Evolutionary conservation across 2,888 invertebrate species (phyloP).

Genomic region (Xestia ashworthii): DNA sequence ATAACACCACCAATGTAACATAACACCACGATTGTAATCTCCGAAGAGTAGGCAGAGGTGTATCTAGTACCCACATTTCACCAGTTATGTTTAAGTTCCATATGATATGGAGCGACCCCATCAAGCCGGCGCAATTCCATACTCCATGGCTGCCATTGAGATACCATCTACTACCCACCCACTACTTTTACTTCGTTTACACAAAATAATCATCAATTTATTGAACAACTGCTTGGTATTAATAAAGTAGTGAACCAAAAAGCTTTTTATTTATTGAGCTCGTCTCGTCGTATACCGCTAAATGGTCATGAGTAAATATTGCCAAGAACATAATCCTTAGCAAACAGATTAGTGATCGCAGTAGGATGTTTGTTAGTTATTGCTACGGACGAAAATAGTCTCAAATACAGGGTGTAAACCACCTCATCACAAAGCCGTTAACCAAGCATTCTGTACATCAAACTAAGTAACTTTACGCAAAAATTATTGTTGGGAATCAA

Average conservation of each 20-base stretch:
- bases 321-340: conserved; percentile 34
- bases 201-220: background rate
- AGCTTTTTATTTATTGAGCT: background rate
- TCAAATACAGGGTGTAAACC: too few species aligned
- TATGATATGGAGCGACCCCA: too few species aligned
- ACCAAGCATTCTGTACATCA: too few species aligned
- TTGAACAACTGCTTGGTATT: background rate
- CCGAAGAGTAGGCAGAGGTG: too few species aligned
- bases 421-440: too few species aligned
- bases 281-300: conserved; percentile 6
- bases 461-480: too few species aligned
- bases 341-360: conserved; percentile 31
- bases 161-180: background rate
- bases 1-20: background rate
- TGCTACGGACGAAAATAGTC: background rate
- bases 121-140: too few species aligned
- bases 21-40: too few species aligned
- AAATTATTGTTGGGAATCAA: too few species aligned
- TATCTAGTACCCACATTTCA: too few species aligned
- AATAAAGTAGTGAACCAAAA: background rate
- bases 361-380: conserved; percentile 6
- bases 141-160: too few species aligned
- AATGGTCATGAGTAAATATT: conserved; percentile 37
- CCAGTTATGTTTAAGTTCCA: too few species aligned
- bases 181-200: background rate